A percentile compares a stretch with the other conserved stretches of the same genome.
Conservation (phyloP, 2,113 vertebrate species). For the Chaetodon trifascialis region DNA sequence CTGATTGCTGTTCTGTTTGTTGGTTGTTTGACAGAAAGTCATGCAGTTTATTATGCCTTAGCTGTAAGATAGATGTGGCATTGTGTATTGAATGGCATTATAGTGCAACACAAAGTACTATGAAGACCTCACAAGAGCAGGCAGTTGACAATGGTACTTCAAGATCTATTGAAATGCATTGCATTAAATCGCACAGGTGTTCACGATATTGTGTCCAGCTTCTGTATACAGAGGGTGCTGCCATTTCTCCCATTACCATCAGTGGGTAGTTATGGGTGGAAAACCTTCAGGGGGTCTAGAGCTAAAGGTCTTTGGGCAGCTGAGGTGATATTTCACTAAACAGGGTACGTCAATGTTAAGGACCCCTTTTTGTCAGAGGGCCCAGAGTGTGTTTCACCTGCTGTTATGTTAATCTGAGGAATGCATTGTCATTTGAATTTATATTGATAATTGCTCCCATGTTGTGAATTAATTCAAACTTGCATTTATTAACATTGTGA, state of each 20-base stretch:
- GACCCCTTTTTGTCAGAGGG: constrained; percentile 23
- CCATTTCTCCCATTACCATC: neutral
- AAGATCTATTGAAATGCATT: neutral
- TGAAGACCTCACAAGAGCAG: neutral
- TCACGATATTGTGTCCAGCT: constrained; percentile 21
- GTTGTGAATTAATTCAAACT: constrained; percentile 46
- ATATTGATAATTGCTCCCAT: constrained; percentile 39
- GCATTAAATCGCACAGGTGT: constrained; percentile 4
- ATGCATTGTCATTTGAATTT: constrained; percentile 50
- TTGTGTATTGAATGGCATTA: neutral
- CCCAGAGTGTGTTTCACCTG: constrained; percentile 44
- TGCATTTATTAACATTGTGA: constrained; percentile 38
- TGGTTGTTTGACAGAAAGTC: neutral
- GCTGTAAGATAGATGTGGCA: neutral
- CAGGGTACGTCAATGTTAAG: constrained; percentile 15
- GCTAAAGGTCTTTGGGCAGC: constrained; percentile 37
- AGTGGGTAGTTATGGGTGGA: constrained; percentile 11
- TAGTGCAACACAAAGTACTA: neutral
- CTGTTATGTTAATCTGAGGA: constrained; percentile 48
- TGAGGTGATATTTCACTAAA: constrained; percentile 42
- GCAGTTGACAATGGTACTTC: neutral
- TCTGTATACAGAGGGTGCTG: constrained; percentile 17
- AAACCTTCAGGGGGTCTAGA: constrained; percentile 21
- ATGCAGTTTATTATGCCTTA: neutral
- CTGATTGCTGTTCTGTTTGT: neutral